Evolutionary conservation across 2,113 vertebrate species (phyloP).

Genomic region (Pao palembangensis): DNA sequence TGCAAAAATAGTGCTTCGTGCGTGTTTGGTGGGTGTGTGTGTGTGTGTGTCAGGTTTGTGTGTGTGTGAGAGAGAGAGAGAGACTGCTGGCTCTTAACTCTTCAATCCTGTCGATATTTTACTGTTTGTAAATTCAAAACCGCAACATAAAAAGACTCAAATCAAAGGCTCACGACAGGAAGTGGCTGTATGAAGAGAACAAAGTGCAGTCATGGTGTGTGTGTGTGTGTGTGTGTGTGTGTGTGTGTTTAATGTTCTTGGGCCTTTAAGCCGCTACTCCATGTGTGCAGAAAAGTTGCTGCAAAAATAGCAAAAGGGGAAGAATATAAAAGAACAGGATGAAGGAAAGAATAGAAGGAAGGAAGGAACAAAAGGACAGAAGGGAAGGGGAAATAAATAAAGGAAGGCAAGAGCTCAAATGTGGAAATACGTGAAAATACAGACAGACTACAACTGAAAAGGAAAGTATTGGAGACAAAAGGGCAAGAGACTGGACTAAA

Average conservation of each 20-base stretch:
- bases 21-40: slow-evolving; percentile 1
- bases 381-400: background rate
- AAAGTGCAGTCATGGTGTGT: slow-evolving; percentile 22
- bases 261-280: background rate
- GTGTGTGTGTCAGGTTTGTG: background rate
- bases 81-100: background rate
- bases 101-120: slow-evolving; percentile 16
- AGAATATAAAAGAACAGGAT: slow-evolving; percentile 4
- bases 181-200: slow-evolving; percentile 29
- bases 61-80: background rate
- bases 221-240: slow-evolving; percentile 7
- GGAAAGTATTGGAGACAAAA: background rate
- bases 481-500: background rate
- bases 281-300: background rate
- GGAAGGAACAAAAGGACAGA: background rate
- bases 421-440: background rate
- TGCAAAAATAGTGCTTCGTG: background rate
- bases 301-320: background rate
- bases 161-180: slow-evolving; percentile 29
- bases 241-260: background rate
- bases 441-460: background rate
- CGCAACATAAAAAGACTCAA: slow-evolving; percentile 28
- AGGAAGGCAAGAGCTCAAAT: background rate
- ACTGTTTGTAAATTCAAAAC: slow-evolving; percentile 31
- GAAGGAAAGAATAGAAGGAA: background rate